A percentile compares a stretch with the other conserved stretches of the same genome.
These are phyloP conservation scores for Steatocranus sp. DNA, from an alignment of 2,797 vertebrate species.

Conservation along the genomic window DNA sequence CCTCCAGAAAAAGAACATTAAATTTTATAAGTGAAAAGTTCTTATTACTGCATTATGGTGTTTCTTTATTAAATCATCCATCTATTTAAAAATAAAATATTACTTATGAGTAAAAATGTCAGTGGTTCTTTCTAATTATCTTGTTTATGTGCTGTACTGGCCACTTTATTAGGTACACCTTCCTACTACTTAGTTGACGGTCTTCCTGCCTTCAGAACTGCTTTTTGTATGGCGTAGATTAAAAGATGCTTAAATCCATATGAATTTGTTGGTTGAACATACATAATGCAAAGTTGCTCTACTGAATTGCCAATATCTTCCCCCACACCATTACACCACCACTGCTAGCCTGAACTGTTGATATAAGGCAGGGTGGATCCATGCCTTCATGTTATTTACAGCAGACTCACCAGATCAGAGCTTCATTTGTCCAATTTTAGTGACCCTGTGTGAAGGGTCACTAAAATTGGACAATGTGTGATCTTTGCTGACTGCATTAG, in stretches of 20 bases:
- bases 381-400: not conserved
- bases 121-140: not conserved
- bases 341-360: not conserved
- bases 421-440: not conserved
- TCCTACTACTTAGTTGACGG: rapidly evolving
- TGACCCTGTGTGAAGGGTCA: not conserved
- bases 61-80: not conserved
- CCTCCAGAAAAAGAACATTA: not conserved
- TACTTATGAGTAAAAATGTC: not conserved
- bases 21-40: not conserved
- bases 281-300: not conserved
- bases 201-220: not conserved
- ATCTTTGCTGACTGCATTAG: not conserved
- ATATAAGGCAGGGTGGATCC: not conserved
- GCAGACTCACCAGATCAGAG: not conserved
- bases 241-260: not conserved
- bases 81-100: not conserved
- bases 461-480: too few relatives aligned
- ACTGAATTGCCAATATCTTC: not conserved
- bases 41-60: not conserved
- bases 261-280: not conserved
- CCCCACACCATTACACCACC: rapidly evolving
- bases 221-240: rapidly evolving
- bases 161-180: not conserved
- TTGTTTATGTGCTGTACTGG: not conserved